Evolutionary conservation across 1,140 invertebrate species (phyloP), one percentile per base, ranked within the genome.

Genomic region (Cylas formicarius): DNA sequence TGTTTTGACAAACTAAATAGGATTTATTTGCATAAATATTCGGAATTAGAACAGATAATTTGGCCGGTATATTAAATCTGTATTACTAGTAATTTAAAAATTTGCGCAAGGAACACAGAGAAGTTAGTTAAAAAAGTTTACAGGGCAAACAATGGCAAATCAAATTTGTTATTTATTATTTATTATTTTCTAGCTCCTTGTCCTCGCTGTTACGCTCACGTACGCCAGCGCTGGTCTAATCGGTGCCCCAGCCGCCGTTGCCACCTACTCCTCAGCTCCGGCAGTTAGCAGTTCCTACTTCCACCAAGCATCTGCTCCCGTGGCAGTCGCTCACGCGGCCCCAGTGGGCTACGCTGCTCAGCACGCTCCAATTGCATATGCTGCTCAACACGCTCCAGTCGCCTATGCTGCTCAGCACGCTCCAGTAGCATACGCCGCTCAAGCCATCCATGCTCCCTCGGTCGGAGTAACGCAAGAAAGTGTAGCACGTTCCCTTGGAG

Each of bases 381-480:
- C 23, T 8, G 44, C 44, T 18, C 52, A 57, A 13, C 39, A 47
- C 17, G 55, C 66, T 24, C 54, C 64, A 17, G 55, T 60, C 23
- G 44, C 53, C 5, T 33, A 55, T 43, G 37, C 56, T n/a, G 37
- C 48, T 9, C 35, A 44, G 27, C 44, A 59, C 26, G 53, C 57
- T 19, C 36, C 44, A 14, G 49, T 61, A 16, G 56, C 62, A 2
- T 53, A 59, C 32, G 56, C 67, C 3, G 42, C 64, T 31, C 65
- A 66, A 39, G 68, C 67, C 0, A 58, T 68, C 36, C 67, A 68
- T 0, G 60, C 65, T 20, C 67, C 62, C 23, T 70, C 72, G 28
- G 58, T 74, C 14, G 76, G 75, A 21, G 56, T 72, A 22, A 67
- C 72, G 21, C 69, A 74, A 39, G 70, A 78, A 57, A 73, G 72